A percentile compares a stretch with the other conserved stretches of the same genome.
Evolutionary conservation across 2,113 vertebrate species (phyloP).

Genomic region (Petroica traversi): DNA sequence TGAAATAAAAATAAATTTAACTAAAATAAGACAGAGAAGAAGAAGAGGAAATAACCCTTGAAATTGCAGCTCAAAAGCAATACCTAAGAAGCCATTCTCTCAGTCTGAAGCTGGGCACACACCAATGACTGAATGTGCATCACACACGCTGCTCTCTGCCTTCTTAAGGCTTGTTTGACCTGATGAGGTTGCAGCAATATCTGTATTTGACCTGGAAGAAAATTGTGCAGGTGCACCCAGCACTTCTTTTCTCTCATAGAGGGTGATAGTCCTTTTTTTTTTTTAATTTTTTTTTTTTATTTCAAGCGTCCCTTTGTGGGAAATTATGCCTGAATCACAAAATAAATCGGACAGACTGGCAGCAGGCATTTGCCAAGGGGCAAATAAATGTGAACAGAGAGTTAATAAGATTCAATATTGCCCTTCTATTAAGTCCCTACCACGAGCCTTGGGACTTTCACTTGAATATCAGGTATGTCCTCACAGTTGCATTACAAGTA

Average conservation of each 20-base stretch:
- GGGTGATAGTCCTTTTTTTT: background rate
- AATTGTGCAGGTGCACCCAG: background rate
- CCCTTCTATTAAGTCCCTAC: background rate
- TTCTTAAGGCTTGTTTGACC: background rate
- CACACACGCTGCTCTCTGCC: accelerated
- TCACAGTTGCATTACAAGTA: background rate
- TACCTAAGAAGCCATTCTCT: background rate
- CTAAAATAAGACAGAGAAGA: background rate
- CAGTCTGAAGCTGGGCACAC: background rate
- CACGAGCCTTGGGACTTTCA: background rate
- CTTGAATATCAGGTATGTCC: background rate
- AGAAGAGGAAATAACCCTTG: background rate
- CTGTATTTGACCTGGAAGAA: background rate
- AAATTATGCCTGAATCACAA: background rate
- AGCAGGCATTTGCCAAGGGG: background rate
- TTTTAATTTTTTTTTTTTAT: background rate
- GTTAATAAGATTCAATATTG: background rate
- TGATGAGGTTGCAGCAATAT: background rate
- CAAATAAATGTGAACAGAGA: background rate
- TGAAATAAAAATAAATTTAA: background rate
- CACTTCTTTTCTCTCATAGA: background rate
- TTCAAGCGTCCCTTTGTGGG: background rate
- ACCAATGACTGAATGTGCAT: background rate
- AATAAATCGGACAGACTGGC: background rate
- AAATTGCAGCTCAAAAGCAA: background rate